Evolutionary conservation across 2,888 invertebrate species (phyloP).

Genomic region (Andrena flavipes): DNA sequence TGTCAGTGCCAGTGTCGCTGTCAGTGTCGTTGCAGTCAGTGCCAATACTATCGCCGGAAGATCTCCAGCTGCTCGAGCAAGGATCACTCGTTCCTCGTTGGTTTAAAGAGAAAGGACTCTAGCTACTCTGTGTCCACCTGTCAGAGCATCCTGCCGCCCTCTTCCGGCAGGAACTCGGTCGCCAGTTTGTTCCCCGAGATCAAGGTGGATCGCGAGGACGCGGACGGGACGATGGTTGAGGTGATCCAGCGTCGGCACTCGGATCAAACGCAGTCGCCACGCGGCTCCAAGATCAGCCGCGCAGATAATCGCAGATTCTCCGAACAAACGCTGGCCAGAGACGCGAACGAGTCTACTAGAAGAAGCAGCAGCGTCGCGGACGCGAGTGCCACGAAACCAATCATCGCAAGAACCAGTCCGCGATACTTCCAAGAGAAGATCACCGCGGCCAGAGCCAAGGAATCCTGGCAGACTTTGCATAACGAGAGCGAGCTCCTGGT

Average conservation of each 20-base stretch:
- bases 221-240: constrained; percentile 34
- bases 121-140: constrained; percentile 78
- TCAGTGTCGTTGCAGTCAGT: constrained; percentile 66
- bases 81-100: constrained; percentile 50
- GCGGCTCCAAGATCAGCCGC: constrained; percentile 61
- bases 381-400: constrained; percentile 47
- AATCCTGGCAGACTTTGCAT: constrained; percentile 30
- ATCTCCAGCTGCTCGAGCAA: constrained; percentile 59
- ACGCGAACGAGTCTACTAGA: constrained; percentile 41
- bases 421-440: constrained; percentile 31
- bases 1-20: constrained; percentile 60
- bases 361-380: constrained; percentile 32
- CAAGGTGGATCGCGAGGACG: constrained; percentile 44
- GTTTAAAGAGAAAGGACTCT: constrained; percentile 73
- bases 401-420: constrained; percentile 50
- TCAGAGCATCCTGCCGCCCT: constrained; percentile 76
- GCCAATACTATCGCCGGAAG: constrained; percentile 65
- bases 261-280: constrained; percentile 70
- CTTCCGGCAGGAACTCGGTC: constrained; percentile 73
- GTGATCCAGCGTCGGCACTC: constrained; percentile 71
- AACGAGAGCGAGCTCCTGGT: constrained; percentile 11
- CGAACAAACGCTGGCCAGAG: constrained; percentile 67
- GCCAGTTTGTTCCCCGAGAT: constrained; percentile 62
- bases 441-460: not conserved
- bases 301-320: constrained; percentile 67